Conservation (phyloP, 23 tunicate species). For the Trididemnum clinides region DNA sequence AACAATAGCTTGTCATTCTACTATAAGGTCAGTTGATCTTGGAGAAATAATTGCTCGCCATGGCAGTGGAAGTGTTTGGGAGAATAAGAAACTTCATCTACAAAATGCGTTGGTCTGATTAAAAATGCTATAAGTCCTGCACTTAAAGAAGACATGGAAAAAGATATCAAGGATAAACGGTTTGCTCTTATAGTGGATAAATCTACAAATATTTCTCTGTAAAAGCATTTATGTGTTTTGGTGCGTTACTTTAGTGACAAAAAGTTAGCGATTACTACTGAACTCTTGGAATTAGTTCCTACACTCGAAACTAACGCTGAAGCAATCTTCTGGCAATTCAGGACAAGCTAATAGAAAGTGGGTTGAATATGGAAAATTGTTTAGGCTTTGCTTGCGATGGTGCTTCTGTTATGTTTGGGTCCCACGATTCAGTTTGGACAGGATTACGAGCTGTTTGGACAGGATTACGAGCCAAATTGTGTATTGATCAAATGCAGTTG, state of each 20-base stretch:
- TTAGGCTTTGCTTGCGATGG: no score
- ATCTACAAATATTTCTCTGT: slow-evolving; percentile 44
- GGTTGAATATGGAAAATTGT: no score
- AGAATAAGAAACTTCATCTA: slow-evolving; percentile 6
- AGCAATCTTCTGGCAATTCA: slow-evolving; percentile 20
- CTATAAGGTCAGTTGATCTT: slow-evolving; percentile 15
- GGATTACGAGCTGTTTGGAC: no score
- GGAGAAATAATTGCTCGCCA: slow-evolving; percentile 33
- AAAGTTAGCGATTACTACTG: no score
- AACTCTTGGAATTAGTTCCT: slow-evolving; percentile 36
- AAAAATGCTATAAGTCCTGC: slow-evolving; percentile 29
- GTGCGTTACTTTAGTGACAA: no score
- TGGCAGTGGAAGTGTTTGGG: slow-evolving; percentile 31
- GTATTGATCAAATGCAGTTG: no score
- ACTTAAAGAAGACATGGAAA: slow-evolving; percentile 8
- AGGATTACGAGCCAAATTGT: no score
- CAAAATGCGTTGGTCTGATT: slow-evolving; percentile 6
- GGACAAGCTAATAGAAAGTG: no score
- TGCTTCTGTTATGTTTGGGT: no score
- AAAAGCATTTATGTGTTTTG: slow-evolving; percentile 48
- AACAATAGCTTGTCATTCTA: slow-evolving; percentile 15
- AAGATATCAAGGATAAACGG: background rate
- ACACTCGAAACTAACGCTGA: slow-evolving; percentile 3
- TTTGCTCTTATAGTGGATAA: slow-evolving; percentile 36
- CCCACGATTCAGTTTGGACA: no score